Evolutionary conservation across 2,113 vertebrate species (phyloP), one percentile per base, ranked within the genome.

Genomic region (Vimba vimba): DNA sequence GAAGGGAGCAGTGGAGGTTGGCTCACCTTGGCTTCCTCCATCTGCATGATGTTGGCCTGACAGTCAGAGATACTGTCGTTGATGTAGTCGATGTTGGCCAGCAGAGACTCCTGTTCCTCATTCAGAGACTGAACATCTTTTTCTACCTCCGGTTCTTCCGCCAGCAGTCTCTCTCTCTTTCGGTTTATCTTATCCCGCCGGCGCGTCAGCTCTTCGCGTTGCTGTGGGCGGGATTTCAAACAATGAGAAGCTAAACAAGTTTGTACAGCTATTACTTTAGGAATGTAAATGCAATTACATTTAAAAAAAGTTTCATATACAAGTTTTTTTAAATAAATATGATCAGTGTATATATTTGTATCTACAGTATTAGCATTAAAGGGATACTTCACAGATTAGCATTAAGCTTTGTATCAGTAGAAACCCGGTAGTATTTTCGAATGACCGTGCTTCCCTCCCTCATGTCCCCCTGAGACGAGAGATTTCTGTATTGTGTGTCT

Each of bases 21-120:
- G 3, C 30, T 73, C 68, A 98, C 98, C 96, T 99, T 99, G 80
- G 97, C 95, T 88, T 99, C 98, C 90, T 99, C 98, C 82, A 99
- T 97, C 94, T 99, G 98, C 96, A 99, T 96, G 86, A 99, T 99
- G 92, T 97, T 99, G 91, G 98, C 98, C 92, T 99, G 98, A 90
- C 98, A 99, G 92, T 99, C 98, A 0, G 96, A 96, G 73, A 99
- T 99, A 94, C 96, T 97, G 92, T 99, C 98, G 0, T 98, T 99
- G 91, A 99, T 97, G 90, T 99, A 99, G 91, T 99, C 98, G 0
- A 99, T 97, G 93, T 99, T 99, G 91, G 98, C 98, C 0, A 89
- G 86, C 91, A 99, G 73, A 0, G 97, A 96, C 43, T 99, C 98
- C 89, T 97, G 93, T 85, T 99, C 98, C 86, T 99, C 97, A n/a